Conservation (phyloP, 2,113 vertebrate species). For the Desmodus rotundus region DNA sequence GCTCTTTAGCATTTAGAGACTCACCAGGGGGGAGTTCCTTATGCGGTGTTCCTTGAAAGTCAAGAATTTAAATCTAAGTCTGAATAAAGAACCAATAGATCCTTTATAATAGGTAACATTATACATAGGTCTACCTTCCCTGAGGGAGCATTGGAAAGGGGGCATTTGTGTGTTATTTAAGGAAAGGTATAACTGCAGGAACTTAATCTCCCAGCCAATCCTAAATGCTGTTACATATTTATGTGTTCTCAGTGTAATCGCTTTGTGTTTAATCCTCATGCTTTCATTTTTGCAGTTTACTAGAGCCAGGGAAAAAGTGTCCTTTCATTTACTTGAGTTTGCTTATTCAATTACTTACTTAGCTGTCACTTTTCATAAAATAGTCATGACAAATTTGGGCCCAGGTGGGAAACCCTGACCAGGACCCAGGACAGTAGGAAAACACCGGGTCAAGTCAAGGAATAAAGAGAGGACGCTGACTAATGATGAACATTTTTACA, state of each 20-base stretch:
- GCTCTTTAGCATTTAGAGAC: constrained; percentile 25
- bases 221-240: constrained; percentile 54
- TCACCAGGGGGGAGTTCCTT: constrained; percentile 10
- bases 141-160: constrained; percentile 44
- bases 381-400: neutral
- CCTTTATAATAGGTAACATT: constrained; percentile 62
- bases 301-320: constrained; percentile 28
- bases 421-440: neutral
- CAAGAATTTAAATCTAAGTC: constrained; percentile 58
- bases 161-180: constrained; percentile 57
- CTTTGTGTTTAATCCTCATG: constrained; percentile 38
- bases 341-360: constrained; percentile 3
- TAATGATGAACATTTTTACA: neutral
- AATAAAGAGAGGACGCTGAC: neutral
- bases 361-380: constrained; percentile 41
- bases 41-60: constrained; percentile 52
- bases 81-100: constrained; percentile 57
- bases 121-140: constrained; percentile 48
- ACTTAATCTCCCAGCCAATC: constrained; percentile 55
- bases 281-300: constrained; percentile 57
- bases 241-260: constrained; percentile 55
- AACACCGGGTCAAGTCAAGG: neutral
- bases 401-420: neutral
- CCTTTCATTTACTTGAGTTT: constrained; percentile 46
- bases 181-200: constrained; percentile 28